Evolutionary conservation across 2,888 invertebrate genomes (phyloP).

Genomic region (Melinopterus prodromus): DNA sequence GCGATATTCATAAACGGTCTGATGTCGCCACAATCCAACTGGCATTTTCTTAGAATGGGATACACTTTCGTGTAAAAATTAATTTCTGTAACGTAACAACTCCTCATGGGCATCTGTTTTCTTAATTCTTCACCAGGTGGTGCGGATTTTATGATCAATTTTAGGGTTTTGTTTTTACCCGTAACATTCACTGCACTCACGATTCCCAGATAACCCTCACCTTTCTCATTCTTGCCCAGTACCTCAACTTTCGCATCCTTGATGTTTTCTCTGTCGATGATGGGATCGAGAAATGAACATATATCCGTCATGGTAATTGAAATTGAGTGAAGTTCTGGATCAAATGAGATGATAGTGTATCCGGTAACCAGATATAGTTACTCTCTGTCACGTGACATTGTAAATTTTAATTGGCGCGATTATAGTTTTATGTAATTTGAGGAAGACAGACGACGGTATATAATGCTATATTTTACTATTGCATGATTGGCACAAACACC

Average conservation of each 20-base stretch:
- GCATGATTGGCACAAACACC: background rate
- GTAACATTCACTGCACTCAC: slow-evolving; percentile 10
- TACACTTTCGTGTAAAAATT: slow-evolving; percentile 29
- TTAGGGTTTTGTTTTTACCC: slow-evolving; percentile 28
- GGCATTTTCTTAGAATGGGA: slow-evolving; percentile 23
- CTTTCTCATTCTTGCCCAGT: slow-evolving; percentile 22
- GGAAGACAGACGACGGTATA: background rate
- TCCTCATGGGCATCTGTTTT: slow-evolving; percentile 26
- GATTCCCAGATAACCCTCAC: slow-evolving; percentile 23
- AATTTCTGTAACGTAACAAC: slow-evolving; percentile 20
- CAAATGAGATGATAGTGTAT: background rate
- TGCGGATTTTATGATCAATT: slow-evolving; percentile 27
- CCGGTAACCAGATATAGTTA: background rate
- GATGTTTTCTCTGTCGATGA: slow-evolving; percentile 19
- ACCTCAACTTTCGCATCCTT: slow-evolving; percentile 16
- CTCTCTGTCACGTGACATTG: background rate
- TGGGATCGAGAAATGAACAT: background rate
- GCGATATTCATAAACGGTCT: slow-evolving; percentile 28
- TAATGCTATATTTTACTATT: background rate
- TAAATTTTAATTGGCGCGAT: background rate
- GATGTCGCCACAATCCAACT: slow-evolving; percentile 20
- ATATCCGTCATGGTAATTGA: slow-evolving; percentile 5
- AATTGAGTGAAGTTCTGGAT: background rate
- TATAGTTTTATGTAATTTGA: background rate
- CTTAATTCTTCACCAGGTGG: slow-evolving; percentile 27